phyloP scores from a whole-genome alignment of 2,888 invertebrate genomes.

The Tiliacea aurago region DNA sequence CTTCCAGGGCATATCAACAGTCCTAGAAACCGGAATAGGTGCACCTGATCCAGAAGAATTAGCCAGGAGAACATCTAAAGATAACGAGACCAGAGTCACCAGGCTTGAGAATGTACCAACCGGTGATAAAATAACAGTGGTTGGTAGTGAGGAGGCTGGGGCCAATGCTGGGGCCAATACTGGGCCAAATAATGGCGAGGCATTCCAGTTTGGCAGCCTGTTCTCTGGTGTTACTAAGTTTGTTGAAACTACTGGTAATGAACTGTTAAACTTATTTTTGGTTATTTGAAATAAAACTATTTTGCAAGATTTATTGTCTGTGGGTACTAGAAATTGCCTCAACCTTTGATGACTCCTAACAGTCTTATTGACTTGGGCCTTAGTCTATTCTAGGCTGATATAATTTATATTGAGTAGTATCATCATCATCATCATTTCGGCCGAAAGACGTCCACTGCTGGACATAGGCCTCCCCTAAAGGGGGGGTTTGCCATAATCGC shows the following conservation, averaged over 20 bases:
- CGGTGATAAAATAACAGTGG: constrained; percentile 43
- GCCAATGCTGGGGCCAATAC: constrained; percentile 51
- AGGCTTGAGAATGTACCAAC: constrained; percentile 30
- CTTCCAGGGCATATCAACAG: constrained; percentile 93
- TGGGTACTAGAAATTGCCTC: not conserved
- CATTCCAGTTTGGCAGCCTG: constrained; percentile 91
- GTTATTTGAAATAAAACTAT: not conserved
- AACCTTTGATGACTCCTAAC: not conserved
- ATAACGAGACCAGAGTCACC: constrained; percentile 47
- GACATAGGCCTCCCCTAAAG: no score
- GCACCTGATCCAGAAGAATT: constrained; percentile 95
- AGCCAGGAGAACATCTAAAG: constrained; percentile 86
- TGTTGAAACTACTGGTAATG: constrained; percentile 92
- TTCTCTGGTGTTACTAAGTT: constrained; percentile 93
- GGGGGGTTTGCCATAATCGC: no score
- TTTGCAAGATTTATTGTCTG: not conserved
- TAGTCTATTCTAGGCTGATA: not conserved
- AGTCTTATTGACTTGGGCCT: not conserved
- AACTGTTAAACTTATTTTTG: not conserved
- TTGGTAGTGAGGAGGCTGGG: constrained; percentile 50
- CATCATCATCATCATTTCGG: no score
- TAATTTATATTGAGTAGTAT: no score
- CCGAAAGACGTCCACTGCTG: no score
- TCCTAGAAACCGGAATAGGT: constrained; percentile 95
- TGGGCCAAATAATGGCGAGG: constrained; percentile 64